Base-by-base conservation (phyloP, 2,888 invertebrate species). In the Drosophila pegasa region DNA sequence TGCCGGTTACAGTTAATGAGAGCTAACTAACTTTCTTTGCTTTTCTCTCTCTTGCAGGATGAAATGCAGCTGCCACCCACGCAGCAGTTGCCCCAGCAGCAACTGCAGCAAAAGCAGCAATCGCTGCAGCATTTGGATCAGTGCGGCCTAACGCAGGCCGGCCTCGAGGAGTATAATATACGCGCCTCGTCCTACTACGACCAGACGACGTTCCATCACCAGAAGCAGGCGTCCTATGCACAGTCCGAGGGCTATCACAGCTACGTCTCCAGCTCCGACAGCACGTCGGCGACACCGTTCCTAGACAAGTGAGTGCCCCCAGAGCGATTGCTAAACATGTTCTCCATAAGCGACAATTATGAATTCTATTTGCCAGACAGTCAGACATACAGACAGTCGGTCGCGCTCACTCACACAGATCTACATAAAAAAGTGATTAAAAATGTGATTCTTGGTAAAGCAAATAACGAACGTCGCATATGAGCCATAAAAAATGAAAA, bases 191-290 rank as follows among this genome's bases (percentile, higher is more conserved):
- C 94, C 74, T 95, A 94, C 89, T 94, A 94, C 67, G 93, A 93
- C 86, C 93, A 93, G 75, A 94, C 82, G 29, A 70, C 94, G 66
- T 94, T 93, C 81, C 93, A 94, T 79, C 95, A 95, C 90, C 95
- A 95, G 80, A 95, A 95, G 87, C 95, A 95, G 88, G 94, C 95
- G 40, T 95, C 95, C 56, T 96, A 96, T 92, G 96, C 96, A 54
- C 96, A 96, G 88, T 95, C 95, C 56, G 96, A 96, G 92, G 96
- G 96, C 55, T 96, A 96, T 91, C 96, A 96, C 91, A 95, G 96
- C 90, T 96, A 96, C 91, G 96, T 96, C 27, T 95, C 95, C 65
- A 95, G 95, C 88, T 95, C 95, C 38, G 96, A 96, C 91, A 95
- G 95, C 9, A 95, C 95, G 55, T 94, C 94, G 45, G 96, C 96